Evolutionary conservation across 2,888 invertebrate species (phyloP).

Genomic region (Strigamia crassipes): DNA sequence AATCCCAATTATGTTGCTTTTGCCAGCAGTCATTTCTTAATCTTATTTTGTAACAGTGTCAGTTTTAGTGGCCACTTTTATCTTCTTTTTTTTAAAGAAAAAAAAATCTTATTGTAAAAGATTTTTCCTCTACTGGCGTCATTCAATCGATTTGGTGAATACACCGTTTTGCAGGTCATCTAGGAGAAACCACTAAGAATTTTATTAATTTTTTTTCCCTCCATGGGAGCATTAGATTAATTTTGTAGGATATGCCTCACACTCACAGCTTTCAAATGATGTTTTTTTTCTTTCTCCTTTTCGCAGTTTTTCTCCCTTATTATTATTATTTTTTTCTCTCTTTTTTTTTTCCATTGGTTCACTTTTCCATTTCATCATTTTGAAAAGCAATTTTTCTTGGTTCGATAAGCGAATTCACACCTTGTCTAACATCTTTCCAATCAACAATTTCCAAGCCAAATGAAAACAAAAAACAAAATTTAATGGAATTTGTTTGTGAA

Average conservation of each 20-base stretch:
- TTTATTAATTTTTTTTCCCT: slow-evolving; percentile 6
- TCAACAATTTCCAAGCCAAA: background rate
- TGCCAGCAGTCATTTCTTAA: slow-evolving; percentile 22
- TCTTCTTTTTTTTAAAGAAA: background rate
- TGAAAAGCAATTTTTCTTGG: slow-evolving; percentile 28
- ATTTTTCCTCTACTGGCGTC: background rate
- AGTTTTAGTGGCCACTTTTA: background rate
- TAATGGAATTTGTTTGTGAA: background rate
- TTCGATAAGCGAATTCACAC: slow-evolving; percentile 26
- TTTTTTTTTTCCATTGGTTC: background rate
- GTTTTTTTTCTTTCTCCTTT: background rate
- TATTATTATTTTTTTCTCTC: too few relatives aligned
- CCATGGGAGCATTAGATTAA: slow-evolving; percentile 7
- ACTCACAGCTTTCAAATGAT: slow-evolving; percentile 29
- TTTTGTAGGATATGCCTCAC: slow-evolving; percentile 34
- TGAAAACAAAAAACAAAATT: background rate
- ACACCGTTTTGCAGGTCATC: slow-evolving; percentile 33
- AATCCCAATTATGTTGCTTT: slow-evolving; percentile 28
- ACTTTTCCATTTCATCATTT: background rate
- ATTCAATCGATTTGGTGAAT: background rate
- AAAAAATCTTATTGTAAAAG: background rate
- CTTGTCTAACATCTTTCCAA: slow-evolving; percentile 27
- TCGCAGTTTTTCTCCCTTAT: background rate
- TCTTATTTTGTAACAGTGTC: background rate
- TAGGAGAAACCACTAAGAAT: slow-evolving; percentile 6